Base-by-base conservation (phyloP, 2,888 invertebrate genomes). In the Ypsolopha scabrella region DNA sequence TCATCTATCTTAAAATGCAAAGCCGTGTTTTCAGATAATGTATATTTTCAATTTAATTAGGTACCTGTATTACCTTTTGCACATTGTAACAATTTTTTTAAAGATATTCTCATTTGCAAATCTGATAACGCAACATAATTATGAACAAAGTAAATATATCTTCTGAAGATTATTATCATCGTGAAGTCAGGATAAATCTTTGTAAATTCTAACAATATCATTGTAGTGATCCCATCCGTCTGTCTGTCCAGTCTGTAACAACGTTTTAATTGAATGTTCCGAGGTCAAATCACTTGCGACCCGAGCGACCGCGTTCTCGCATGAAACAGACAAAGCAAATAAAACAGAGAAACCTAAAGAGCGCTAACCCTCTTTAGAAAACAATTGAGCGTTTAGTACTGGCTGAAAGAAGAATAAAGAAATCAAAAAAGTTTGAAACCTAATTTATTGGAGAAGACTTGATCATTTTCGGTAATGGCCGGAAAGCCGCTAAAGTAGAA, bases 221-320 rank as follows among this genome's bases (percentile, higher is more conserved):
- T 36, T 11, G 49, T 43, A 10, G 36, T 37, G 24, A 24, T 45
- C 14, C n/a, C 14, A 39, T 39, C 36, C 34, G 51, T 41, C 33
- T 37, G 41, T 3, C 39, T 43, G 48, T 43, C 48, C 48, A 35
- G 43, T 3, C 51, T 63, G 67, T 65, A 68, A 67, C 68, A 72
- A 72, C 77, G 72, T 81, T 80, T 81, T 85, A 85, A 85, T 85
- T 83, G 77, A 80, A 63, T 62, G 74, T 74, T 65, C 81, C 73
- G 81, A 85, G 85, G 85, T 85, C 86, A 82, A 85, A 86, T 85
- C 83, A 83, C 82, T 86, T 86, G 82, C 63, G 70, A 57, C 64
- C 66, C 70, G 67, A 64, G 58, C 37, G 53, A 52, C 57, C 39
- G 63, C 61, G 62, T 65, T 61, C 65, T 60, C 58, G 35, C 34